A percentile compares a stretch with the other conserved stretches of the same genome.
These are phyloP conservation scores for Idris sp. DNA, from an alignment of 1,140 invertebrate genomes.

Conservation along the genomic window DNA sequence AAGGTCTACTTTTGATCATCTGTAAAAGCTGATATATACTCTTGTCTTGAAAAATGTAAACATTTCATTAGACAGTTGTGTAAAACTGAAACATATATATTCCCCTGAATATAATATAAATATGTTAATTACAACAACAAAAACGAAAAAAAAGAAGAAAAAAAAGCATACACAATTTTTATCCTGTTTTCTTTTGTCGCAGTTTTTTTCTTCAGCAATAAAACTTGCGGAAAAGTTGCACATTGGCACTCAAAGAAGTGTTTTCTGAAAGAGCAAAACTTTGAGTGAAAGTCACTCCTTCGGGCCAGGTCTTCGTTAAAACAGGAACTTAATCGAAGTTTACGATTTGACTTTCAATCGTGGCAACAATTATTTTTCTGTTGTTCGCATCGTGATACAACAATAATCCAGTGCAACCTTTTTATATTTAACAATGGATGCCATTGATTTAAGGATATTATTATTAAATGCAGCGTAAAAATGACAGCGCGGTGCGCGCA, in stretches of 20 bases:
- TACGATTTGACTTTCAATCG: constrained; percentile 20
- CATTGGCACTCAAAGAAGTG: constrained; percentile 24
- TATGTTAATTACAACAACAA: no score
- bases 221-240: constrained; percentile 29
- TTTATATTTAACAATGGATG: constrained; percentile 38
- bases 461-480: constrained; percentile 36
- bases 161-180: no score
- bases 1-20: constrained; percentile 33
- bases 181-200: constrained; percentile 1
- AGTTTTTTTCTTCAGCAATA: constrained; percentile 28
- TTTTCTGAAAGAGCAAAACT: constrained; percentile 22
- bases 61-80: constrained; percentile 40
- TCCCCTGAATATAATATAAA: no score
- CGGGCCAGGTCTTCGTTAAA: constrained; percentile 15
- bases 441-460: constrained; percentile 46
- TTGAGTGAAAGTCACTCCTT: constrained; percentile 30
- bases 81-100: no score
- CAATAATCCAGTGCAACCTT: constrained; percentile 21
- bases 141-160: no score
- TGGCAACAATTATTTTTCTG: no score
- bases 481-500: constrained; percentile 41
- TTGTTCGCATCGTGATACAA: constrained; percentile 15
- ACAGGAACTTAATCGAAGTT: constrained; percentile 25
- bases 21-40: constrained; percentile 14
- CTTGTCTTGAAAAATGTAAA: constrained; percentile 5